Conservation (phyloP, 1,140 invertebrate species). For the Drosophila trapezifrons region DNA sequence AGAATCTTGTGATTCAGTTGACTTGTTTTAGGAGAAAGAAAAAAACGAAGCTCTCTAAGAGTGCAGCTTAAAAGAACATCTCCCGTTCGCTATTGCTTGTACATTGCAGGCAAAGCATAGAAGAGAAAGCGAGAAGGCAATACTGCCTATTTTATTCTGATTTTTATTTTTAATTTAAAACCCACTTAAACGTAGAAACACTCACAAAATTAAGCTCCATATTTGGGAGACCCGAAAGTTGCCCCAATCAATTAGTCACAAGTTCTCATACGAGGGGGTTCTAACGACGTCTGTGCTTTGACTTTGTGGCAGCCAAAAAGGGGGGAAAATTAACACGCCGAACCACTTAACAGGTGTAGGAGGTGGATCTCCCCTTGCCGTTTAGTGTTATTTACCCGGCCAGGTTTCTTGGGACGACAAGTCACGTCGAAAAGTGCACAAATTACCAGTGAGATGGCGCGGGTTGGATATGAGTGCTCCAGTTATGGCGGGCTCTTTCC, state of each 20-base stretch:
- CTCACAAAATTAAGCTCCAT: neutral
- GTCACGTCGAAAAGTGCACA: slow-evolving; percentile 51
- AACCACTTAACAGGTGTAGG: slow-evolving; percentile 17
- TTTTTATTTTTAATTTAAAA: neutral
- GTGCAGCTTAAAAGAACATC: too few species aligned
- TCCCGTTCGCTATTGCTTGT: too few species aligned
- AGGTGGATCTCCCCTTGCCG: neutral
- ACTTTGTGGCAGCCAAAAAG: slow-evolving; percentile 32
- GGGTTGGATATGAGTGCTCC: slow-evolving; percentile 45
- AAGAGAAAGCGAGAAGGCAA: too few species aligned
- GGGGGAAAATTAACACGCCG: neutral
- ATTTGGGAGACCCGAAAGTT: slow-evolving; percentile 10
- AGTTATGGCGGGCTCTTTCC: slow-evolving; percentile 18
- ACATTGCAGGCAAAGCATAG: too few species aligned
- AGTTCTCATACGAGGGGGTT: slow-evolving; percentile 30
- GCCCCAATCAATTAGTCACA: slow-evolving; percentile 65
- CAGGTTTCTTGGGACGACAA: slow-evolving; percentile 27
- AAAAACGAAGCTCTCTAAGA: too few species aligned
- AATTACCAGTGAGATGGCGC: slow-evolving; percentile 28
- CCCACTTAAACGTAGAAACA: slow-evolving; percentile 12
- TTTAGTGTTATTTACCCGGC: slow-evolving; percentile 20
- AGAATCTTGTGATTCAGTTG: too few species aligned
- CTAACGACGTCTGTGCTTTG: slow-evolving; percentile 52
- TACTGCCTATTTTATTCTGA: too few species aligned
- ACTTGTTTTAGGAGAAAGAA: too few species aligned